These are phyloP conservation scores for Anthophora plumipes DNA, from an alignment of 2,888 invertebrate species.

Conservation along the genomic window DNA sequence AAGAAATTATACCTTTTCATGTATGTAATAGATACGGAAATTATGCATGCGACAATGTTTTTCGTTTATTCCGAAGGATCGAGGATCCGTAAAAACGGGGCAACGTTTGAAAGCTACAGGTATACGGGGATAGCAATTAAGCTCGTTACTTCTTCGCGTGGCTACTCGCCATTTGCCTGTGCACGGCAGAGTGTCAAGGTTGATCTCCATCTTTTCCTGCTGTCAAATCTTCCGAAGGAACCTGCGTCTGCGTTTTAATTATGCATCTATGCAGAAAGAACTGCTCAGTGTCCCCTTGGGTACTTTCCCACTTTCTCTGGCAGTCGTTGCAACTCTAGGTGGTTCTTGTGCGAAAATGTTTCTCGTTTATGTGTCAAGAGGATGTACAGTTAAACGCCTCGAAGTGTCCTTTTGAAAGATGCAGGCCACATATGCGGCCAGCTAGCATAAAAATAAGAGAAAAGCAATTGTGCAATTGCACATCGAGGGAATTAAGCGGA, in stretches of 20 bases:
- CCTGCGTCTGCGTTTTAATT: constrained; percentile 1
- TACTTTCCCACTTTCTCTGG: too few relatives aligned
- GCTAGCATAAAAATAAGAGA: background rate
- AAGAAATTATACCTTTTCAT: constrained; percentile 9
- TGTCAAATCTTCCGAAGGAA: background rate
- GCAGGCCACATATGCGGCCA: too few relatives aligned
- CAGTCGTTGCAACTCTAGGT: background rate
- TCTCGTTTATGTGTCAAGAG: background rate
- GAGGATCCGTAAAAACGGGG: background rate
- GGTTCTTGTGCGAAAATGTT: background rate
- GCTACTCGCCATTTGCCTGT: constrained; percentile 6
- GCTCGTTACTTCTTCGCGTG: constrained; percentile 34
- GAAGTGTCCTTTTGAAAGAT: background rate
- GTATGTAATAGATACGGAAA: constrained; percentile 3
- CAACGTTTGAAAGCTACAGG: constrained; percentile 4
- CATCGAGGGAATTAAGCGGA: constrained; percentile 9
- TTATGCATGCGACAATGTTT: constrained; percentile 36
- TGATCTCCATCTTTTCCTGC: background rate
- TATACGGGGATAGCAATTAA: constrained; percentile 34
- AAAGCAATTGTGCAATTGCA: background rate
- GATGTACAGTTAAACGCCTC: background rate
- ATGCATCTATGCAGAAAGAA: background rate
- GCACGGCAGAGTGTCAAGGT: constrained; percentile 38
- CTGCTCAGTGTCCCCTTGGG: background rate
- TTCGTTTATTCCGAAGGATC: background rate